A percentile compares a stretch with the other conserved stretches of the same genome.
Conservation (phyloP, 1,140 invertebrate species). For the Anastatus disparis region DNA sequence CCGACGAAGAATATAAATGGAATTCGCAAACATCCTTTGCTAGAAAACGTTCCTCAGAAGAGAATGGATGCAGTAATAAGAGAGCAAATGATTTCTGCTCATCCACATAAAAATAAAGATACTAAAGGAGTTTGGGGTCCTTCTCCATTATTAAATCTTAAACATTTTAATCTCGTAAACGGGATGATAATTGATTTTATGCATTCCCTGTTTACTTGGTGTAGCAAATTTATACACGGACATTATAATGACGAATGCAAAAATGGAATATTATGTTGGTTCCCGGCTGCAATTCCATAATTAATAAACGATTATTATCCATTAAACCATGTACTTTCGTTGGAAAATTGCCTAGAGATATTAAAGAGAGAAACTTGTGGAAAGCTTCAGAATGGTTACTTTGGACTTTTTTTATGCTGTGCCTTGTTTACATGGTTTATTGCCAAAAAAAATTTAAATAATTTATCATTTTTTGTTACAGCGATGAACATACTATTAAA, state of each 20-base stretch:
- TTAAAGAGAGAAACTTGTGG: conserved; percentile 14
- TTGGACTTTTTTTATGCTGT: conserved; percentile 38
- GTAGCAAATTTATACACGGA: conserved; percentile 25
- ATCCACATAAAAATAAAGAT: background rate
- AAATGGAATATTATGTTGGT: conserved; percentile 27
- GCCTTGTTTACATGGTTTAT: conserved; percentile 22
- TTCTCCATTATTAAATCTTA: conserved; percentile 37
- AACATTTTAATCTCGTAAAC: conserved; percentile 37
- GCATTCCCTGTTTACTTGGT: conserved; percentile 2
- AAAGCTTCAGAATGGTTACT: conserved; percentile 43
- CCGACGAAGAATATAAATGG: conserved; percentile 23
- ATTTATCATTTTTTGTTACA: conserved; percentile 29
- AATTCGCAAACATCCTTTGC: conserved; percentile 1
- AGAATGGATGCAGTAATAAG: conserved; percentile 31
- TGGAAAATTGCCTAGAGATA: background rate
- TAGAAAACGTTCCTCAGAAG: background rate
- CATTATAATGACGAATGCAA: conserved; percentile 12
- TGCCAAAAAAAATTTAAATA: conserved; percentile 35
- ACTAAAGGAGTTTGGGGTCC: conserved; percentile 38
- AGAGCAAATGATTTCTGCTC: conserved; percentile 25
- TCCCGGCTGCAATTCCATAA: no score
- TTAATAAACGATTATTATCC: conserved; percentile 32
- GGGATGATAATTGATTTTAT: conserved; percentile 42
- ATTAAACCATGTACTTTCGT: background rate
- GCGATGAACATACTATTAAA: conserved; percentile 34